Evolutionary conservation across 2,888 invertebrate genomes (phyloP).

Genomic region (Oegoconia quadripuncta): DNA sequence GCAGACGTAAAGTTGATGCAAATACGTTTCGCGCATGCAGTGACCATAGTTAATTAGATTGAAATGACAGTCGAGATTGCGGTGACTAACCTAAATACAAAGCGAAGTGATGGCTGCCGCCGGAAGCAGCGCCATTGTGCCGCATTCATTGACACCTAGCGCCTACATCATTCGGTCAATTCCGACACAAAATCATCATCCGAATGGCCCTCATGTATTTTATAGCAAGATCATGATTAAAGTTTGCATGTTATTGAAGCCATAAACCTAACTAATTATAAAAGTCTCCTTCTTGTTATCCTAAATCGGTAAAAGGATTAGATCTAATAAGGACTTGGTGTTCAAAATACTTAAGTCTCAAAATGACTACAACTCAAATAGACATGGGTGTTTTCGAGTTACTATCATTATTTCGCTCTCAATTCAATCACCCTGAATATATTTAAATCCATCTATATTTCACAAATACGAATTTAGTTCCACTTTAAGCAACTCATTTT

Average conservation of each 20-base stretch:
- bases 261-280: too few species aligned
- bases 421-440: too few species aligned
- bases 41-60: conserved; percentile 65
- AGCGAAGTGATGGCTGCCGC: conserved; percentile 55
- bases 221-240: too few species aligned
- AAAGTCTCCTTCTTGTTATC: too few species aligned
- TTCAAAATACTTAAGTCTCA: too few species aligned
- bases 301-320: too few species aligned
- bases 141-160: conserved; percentile 76
- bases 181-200: conserved; percentile 31
- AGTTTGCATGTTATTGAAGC: too few species aligned
- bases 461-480: too few species aligned
- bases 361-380: too few species aligned
- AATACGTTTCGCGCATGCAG: conserved; percentile 44
- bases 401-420: too few species aligned
- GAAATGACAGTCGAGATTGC: conserved; percentile 68
- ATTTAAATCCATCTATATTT: neutral
- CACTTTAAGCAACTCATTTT: neutral
- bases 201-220: conserved; percentile 2
- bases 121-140: conserved; percentile 74
- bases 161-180: conserved; percentile 66
- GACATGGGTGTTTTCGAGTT: too few species aligned
- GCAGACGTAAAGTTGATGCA: conserved; percentile 38
- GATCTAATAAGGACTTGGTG: too few species aligned
- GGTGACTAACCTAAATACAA: conserved; percentile 78